phyloP scores from a whole-genome alignment of 2,797 vertebrate genomes.

The Gorsachius magnificus region DNA sequence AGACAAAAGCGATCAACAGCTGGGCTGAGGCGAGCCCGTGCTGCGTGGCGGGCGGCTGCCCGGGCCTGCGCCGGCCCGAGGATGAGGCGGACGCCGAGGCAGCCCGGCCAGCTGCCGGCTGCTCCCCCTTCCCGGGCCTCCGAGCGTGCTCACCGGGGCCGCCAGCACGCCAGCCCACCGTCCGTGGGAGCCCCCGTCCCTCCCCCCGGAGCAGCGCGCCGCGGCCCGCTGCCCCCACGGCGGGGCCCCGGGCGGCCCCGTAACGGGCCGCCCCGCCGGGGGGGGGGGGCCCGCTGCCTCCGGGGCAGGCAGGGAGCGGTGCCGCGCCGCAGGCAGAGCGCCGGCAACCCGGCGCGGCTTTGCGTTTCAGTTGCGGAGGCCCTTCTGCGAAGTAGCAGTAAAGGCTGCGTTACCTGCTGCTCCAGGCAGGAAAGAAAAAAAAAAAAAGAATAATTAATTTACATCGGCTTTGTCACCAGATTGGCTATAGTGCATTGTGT shows the following conservation, averaged over 20 bases:
- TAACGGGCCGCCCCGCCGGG: too few relatives aligned
- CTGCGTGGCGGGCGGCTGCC: background rate
- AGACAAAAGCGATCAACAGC: background rate
- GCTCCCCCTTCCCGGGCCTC: too few relatives aligned
- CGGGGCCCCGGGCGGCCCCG: too few relatives aligned
- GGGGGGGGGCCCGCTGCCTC: rapidly evolving
- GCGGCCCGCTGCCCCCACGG: too few relatives aligned
- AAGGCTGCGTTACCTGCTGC: background rate
- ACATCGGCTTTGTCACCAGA: rapidly evolving
- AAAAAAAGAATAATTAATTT: rapidly evolving
- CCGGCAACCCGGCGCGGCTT: background rate
- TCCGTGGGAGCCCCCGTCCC: rapidly evolving
- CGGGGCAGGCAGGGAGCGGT: background rate
- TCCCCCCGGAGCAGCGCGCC: too few relatives aligned
- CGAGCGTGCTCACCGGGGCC: too few relatives aligned
- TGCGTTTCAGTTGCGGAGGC: background rate
- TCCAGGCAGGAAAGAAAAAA: background rate
- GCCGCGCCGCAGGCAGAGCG: too few relatives aligned
- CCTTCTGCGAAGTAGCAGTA: background rate
- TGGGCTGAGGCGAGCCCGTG: background rate
- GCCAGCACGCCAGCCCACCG: too few relatives aligned
- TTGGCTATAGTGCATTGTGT: rapidly evolving
- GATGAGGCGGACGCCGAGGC: background rate
- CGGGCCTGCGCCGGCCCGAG: background rate
- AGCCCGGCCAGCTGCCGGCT: background rate